Evolutionary conservation across 64 coral and sea anemone species (phyloP), one percentile per base, ranked within the genome.

Genomic region (Catalaphyllia jardinei): DNA sequence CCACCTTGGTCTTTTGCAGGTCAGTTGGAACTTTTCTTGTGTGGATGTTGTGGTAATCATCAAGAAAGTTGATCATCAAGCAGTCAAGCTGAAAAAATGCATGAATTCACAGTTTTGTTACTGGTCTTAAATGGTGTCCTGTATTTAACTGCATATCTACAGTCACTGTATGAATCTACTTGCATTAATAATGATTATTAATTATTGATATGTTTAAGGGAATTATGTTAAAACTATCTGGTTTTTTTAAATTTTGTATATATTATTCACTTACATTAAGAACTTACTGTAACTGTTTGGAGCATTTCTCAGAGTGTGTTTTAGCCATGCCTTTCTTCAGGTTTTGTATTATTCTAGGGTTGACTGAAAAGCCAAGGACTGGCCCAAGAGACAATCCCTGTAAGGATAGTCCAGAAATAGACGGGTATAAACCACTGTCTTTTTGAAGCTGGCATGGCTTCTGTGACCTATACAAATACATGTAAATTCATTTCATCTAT

Each of bases 391-490:
- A 55, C 35, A 92, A 74, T 29, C 90, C 81, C 72, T 90, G 88
- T 49, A 90, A 46, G 12, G 88, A 90, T 62, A 90, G 52, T 31
- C 88, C 87, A n/a, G 29, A 27, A 31, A 91, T 13, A 28, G 79
- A 60, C 20, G 69, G 28, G 59, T 86, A 63, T 16, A 93, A 18
- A n/a, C 92, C 86, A 87, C 75, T 65, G 72, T 94, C 92, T 52
- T 94, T 94, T 86, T 90, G 89, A 13, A 90, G 78, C 81, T 90
- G 89, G 67, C 78, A 82, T 20, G 89, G 82, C 81, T 89, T 90
- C 86, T 88, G n/a, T 61, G 54, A 77, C 29, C 86, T 87, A 33
- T 55, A 69, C n/a, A n/a, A n/a, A n/a, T n/a, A n/a, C n/a, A n/a
- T n/a, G n/a, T n/a, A n/a, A n/a, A n/a, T n/a, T n/a, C n/a, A n/a